Conservation (phyloP, 2,797 vertebrate genomes). For the Spinus olivaceus region DNA sequence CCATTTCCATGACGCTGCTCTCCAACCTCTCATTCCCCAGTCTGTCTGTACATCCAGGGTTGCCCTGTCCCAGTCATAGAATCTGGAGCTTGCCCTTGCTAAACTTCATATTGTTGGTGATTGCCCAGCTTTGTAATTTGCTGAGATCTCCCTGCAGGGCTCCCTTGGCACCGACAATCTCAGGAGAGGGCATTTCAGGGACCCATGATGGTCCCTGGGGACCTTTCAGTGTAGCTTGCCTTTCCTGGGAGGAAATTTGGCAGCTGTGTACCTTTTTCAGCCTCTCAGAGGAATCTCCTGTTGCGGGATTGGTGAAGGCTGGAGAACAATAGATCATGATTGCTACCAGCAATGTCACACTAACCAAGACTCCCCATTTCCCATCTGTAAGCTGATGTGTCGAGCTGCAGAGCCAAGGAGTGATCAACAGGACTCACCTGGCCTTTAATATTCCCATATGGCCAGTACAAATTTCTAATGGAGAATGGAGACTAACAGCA, state of each 20-base stretch:
- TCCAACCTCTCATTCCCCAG: neutral
- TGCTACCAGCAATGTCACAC: neutral
- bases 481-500: neutral
- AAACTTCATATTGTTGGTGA: neutral
- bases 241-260: neutral
- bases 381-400: neutral
- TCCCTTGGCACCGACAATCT: neutral
- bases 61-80: neutral
- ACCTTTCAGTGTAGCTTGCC: neutral
- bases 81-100: too few species aligned
- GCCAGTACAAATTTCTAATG: neutral
- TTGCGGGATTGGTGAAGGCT: neutral
- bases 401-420: neutral
- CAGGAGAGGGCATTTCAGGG: neutral
- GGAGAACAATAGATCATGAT: neutral
- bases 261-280: neutral
- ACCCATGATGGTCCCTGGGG: neutral
- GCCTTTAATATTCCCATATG: neutral
- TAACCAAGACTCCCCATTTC: accelerated
- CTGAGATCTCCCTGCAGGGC: neutral
- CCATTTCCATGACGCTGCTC: neutral
- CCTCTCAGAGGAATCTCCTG: neutral
- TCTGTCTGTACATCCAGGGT: neutral
- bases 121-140: neutral
- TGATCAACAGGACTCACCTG: accelerated